These are phyloP conservation scores for Brevimyrus niger DNA, from an alignment of 2,113 vertebrate genomes.

Conservation along the genomic window DNA sequence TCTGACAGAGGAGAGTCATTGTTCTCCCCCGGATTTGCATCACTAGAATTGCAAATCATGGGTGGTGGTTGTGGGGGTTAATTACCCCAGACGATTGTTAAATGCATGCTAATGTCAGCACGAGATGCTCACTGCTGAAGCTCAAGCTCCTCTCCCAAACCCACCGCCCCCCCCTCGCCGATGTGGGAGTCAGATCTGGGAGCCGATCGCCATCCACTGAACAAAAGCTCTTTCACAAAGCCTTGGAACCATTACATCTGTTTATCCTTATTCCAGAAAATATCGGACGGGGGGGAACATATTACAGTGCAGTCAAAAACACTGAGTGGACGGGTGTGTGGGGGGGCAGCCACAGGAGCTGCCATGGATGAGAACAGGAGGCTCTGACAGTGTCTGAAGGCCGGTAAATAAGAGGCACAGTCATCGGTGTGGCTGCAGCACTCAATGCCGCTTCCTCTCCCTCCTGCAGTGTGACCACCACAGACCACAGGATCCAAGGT, in stretches of 20 bases:
- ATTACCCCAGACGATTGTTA: neutral
- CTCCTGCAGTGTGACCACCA: neutral
- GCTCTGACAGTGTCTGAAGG: neutral
- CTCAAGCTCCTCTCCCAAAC: neutral
- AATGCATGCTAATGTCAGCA: neutral
- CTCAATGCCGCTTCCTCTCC: neutral
- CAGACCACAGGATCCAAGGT: neutral
- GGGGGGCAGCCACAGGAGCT: neutral
- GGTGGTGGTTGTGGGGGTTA: neutral
- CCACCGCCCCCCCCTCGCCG: neutral
- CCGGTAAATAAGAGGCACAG: neutral
- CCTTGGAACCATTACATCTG: neutral
- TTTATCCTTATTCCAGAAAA: constrained; percentile 9
- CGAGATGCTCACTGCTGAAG: neutral
- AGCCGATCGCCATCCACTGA: neutral
- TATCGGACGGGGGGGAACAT: neutral
- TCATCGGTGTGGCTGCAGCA: neutral
- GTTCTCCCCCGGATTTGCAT: neutral
- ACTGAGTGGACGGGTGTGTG: neutral
- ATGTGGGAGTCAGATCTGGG: neutral
- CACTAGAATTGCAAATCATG: neutral
- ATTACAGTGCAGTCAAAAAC: neutral
- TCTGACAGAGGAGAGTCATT: neutral
- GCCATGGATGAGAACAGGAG: neutral
- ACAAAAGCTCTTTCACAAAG: constrained; percentile 3